A percentile compares a stretch with the other conserved stretches of the same genome.
These are phyloP conservation scores for Amitus sp. DNA, from an alignment of 2,888 invertebrate genomes.

Conservation along the genomic window DNA sequence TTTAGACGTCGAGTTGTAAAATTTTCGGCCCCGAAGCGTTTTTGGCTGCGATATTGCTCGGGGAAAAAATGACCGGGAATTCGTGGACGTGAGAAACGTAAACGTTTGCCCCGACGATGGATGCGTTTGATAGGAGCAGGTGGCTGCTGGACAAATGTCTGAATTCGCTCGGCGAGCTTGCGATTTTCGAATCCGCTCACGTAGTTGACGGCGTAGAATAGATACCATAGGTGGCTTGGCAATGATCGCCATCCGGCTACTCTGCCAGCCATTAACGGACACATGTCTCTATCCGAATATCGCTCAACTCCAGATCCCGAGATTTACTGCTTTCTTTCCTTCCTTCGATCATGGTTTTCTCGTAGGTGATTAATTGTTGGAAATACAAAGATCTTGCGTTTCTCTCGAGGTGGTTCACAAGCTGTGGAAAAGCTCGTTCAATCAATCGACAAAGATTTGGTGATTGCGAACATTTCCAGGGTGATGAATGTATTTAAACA, in stretches of 20 bases:
- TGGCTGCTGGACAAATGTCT: no score
- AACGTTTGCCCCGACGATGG: slow-evolving; percentile 46
- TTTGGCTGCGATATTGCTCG: not conserved
- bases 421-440: no score
- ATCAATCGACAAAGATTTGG: no score
- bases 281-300: slow-evolving; percentile 61
- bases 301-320: slow-evolving; percentile 44
- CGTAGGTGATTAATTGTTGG: slow-evolving; percentile 20
- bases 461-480: no score
- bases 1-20: not conserved
- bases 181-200: slow-evolving; percentile 58
- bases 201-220: slow-evolving; percentile 53
- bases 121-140: slow-evolving; percentile 27
- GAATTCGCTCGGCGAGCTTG: slow-evolving; percentile 29
- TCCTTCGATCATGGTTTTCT: slow-evolving; percentile 29
- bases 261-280: slow-evolving; percentile 63
- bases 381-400: slow-evolving; percentile 1
- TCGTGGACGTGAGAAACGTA: slow-evolving; percentile 27
- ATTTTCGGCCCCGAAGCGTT: slow-evolving; percentile 3
- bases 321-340: slow-evolving; percentile 49
- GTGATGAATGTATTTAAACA: no score
- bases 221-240: slow-evolving; percentile 59
- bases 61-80: not conserved
- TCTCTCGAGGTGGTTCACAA: no score
- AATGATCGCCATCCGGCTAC: slow-evolving; percentile 64